Evolutionary conservation across 2,888 invertebrate species (phyloP), one percentile per base, ranked within the genome.

Genomic region (Stictocephala bisonia): DNA sequence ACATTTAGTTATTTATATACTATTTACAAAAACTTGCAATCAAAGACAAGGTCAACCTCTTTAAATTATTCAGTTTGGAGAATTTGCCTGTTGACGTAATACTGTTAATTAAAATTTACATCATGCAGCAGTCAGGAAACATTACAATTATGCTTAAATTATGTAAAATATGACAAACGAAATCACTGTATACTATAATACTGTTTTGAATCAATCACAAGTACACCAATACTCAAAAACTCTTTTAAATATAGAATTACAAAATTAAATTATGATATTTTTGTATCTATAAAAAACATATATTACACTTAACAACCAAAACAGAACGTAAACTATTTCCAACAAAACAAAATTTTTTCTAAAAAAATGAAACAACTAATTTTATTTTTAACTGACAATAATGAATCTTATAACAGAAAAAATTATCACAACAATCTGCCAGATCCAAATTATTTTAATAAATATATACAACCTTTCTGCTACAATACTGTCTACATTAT

Each of bases 1-100:
- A 64, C 64, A 64, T 26, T 31, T 60, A 60, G 31, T 60, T 60
- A n/a, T n/a, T n/a, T n/a, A n/a, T n/a, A 60, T 60, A 60, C 1
- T 60, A 60, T 60, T 13, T 60, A 60, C 60, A 60, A 27, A 56
- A 56, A 20, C n/a, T n/a, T n/a, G n/a, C n/a, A n/a, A n/a, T n/a
- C n/a, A n/a, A n/a, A n/a, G n/a, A n/a, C n/a, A n/a, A n/a, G n/a
- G n/a, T n/a, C n/a, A n/a, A n/a, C n/a, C n/a, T n/a, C n/a, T n/a
- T n/a, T n/a, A n/a, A n/a, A n/a, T n/a, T n/a, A n/a, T n/a, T n/a
- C n/a, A n/a, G n/a, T n/a, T n/a, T n/a, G n/a, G n/a, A n/a, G n/a
- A n/a, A n/a, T n/a, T n/a, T n/a, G n/a, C n/a, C n/a, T n/a, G n/a
- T n/a, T n/a, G n/a, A n/a, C n/a, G n/a, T 44, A 44, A 44, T 44